These are phyloP conservation scores for Glandiceps talaboti DNA, from an alignment of 53 echinoderm and acorn worm genomes.

Conservation along the genomic window DNA sequence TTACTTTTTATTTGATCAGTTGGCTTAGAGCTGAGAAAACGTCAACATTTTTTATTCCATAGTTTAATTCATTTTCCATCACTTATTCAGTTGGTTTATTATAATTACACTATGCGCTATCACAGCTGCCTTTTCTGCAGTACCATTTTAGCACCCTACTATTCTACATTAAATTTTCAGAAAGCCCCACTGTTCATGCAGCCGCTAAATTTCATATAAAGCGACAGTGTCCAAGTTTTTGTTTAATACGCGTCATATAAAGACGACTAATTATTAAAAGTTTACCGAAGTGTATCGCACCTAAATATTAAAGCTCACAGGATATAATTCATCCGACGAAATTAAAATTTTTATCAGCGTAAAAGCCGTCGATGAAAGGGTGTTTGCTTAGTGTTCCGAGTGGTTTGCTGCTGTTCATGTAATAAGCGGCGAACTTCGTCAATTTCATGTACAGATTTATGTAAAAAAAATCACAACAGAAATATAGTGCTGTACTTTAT, in stretches of 20 bases:
- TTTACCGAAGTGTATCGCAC: neutral
- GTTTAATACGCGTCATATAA: neutral
- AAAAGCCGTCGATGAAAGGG: neutral
- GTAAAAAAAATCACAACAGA: too few species aligned
- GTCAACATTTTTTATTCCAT: neutral
- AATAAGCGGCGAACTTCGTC: too few species aligned
- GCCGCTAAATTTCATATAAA: neutral
- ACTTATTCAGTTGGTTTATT: neutral
- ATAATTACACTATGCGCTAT: neutral
- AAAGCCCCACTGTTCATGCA: neutral
- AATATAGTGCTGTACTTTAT: too few species aligned
- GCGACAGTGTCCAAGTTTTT: neutral
- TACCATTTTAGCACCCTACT: neutral
- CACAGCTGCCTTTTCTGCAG: neutral
- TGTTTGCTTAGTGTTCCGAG: too few species aligned
- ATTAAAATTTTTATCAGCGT: neutral
- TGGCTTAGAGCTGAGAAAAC: neutral
- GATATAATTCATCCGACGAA: neutral
- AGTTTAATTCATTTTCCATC: neutral
- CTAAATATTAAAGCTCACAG: neutral
- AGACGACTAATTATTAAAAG: neutral
- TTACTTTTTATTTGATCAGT: neutral
- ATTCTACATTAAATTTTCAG: too few species aligned
- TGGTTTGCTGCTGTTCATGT: too few species aligned
- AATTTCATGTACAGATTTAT: too few species aligned